phyloP scores from a whole-genome alignment of 30 jellyfish, hydroid and myxozoan genomes.

The Hydra vulgaris region DNA sequence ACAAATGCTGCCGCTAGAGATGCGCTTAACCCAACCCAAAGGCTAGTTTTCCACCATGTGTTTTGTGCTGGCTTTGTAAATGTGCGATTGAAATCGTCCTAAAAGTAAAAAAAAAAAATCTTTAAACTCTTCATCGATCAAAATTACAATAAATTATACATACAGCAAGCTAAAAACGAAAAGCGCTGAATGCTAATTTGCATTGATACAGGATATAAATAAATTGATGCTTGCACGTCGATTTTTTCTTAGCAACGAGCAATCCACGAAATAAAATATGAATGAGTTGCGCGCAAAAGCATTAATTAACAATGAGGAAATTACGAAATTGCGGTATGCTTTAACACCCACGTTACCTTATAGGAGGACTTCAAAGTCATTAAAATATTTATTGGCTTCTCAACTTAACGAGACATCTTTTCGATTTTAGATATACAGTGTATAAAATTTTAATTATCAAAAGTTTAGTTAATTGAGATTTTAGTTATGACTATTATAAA shows the following conservation, averaged over 20 bases:
- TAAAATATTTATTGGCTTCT: not conserved
- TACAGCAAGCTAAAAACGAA: not conserved
- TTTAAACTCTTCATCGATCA: too few species aligned
- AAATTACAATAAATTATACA: not conserved
- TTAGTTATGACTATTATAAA: too few species aligned
- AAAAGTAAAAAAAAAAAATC: too few species aligned
- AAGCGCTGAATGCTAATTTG: too few species aligned
- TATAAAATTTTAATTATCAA: too few species aligned
- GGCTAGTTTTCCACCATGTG: not conserved
- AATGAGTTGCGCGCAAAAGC: not conserved
- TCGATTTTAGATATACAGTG: too few species aligned
- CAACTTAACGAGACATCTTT: too few species aligned
- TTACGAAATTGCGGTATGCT: not conserved
- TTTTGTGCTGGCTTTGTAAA: not conserved
- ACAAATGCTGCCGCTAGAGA: not conserved
- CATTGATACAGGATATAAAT: too few species aligned
- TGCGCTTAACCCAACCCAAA: not conserved
- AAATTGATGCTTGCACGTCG: too few species aligned
- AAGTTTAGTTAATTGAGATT: too few species aligned
- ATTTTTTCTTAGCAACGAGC: not conserved
- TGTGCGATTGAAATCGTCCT: not conserved
- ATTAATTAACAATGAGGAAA: not conserved
- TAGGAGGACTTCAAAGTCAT: too few species aligned
- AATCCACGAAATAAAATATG: not conserved
- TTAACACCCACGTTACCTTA: not conserved